These are phyloP conservation scores for Minunthozetes semirufus DNA, from an alignment of 2,888 invertebrate species.

Conservation along the genomic window DNA sequence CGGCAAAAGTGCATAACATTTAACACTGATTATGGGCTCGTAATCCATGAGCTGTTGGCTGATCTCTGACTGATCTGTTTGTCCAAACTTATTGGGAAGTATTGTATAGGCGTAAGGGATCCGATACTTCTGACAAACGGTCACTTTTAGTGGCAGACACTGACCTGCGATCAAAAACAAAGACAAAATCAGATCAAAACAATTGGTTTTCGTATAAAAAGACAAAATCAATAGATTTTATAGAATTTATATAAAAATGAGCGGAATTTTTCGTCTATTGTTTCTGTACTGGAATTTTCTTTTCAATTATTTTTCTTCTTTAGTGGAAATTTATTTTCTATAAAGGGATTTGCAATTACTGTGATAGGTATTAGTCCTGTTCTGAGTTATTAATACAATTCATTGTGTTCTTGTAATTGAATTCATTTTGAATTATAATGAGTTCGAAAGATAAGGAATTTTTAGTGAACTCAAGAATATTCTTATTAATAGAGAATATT, in stretches of 20 bases:
- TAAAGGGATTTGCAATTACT: too few species aligned
- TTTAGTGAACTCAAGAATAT: background rate
- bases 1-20: conserved; percentile 43
- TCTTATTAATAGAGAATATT: background rate
- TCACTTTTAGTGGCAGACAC: conserved; percentile 41
- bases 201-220: background rate
- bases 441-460: background rate
- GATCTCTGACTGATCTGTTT: conserved; percentile 40
- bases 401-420: background rate
- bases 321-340: too few species aligned
- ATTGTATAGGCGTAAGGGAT: conserved; percentile 42
- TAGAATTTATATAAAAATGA: too few species aligned
- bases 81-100: conserved; percentile 40
- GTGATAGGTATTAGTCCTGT: too few species aligned
- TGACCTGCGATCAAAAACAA: conserved; percentile 9
- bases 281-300: too few species aligned
- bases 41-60: conserved; percentile 40
- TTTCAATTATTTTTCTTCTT: too few species aligned
- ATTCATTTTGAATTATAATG: background rate
- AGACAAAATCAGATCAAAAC: background rate
- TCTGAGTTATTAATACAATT: too few species aligned
- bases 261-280: too few species aligned
- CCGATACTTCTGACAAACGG: conserved; percentile 43
- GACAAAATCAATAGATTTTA: too few species aligned
- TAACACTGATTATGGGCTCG: conserved; percentile 42